Evolutionary conservation across 2,888 invertebrate species (phyloP).

Genomic region (Clivina fossor): DNA sequence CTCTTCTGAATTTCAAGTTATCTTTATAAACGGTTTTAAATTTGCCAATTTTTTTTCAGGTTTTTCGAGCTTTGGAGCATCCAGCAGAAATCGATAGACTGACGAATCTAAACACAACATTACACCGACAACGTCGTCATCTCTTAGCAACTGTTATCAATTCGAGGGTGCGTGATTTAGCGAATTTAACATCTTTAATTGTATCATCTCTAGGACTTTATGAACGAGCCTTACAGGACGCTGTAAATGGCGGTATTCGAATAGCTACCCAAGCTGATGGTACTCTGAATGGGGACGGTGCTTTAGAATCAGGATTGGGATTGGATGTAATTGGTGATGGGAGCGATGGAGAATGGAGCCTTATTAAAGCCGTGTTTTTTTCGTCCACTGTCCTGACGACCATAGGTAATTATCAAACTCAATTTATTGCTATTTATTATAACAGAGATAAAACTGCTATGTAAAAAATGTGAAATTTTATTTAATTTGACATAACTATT

Average conservation of each 20-base stretch:
- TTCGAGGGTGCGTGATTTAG: constrained; percentile 49
- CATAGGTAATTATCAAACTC: constrained; percentile 66
- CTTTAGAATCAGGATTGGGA: neutral
- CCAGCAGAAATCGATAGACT: constrained; percentile 74
- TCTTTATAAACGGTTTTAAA: too few relatives aligned
- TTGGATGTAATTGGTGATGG: neutral
- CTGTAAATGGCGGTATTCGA: constrained; percentile 67
- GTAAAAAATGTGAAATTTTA: neutral
- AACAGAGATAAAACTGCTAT: neutral
- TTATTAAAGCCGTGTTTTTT: constrained; percentile 83
- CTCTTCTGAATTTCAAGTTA: too few relatives aligned
- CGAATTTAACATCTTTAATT: constrained; percentile 61
- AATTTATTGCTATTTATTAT: neutral
- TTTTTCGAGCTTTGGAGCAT: constrained; percentile 76
- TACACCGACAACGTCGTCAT: constrained; percentile 58
- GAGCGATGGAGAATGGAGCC: constrained; percentile 68
- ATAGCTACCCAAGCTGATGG: constrained; percentile 7
- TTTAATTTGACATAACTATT: too few relatives aligned
- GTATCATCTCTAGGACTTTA: constrained; percentile 57
- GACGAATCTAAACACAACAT: constrained; percentile 49
- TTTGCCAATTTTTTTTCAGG: too few relatives aligned
- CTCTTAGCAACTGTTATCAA: constrained; percentile 65
- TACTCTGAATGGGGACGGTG: neutral
- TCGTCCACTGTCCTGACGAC: constrained; percentile 89
- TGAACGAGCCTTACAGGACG: constrained; percentile 68